phyloP scores from a whole-genome alignment of 1,140 invertebrate genomes.

The Homarus americanus region DNA sequence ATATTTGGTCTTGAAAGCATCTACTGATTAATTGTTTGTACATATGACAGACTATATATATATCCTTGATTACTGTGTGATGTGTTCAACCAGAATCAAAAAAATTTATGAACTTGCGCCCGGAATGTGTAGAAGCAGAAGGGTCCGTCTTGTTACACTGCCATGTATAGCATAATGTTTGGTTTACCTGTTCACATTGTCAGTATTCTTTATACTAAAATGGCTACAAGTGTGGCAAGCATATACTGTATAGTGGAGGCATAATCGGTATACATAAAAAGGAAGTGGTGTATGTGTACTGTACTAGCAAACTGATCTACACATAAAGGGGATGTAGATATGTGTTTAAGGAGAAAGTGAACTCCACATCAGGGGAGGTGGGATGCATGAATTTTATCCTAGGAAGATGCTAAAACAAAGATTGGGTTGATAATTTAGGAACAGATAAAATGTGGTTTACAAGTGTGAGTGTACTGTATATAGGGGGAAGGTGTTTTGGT shows the following conservation, averaged over 20 bases:
- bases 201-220: not conserved
- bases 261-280: not conserved
- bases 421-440: too few relatives aligned
- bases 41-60: not conserved
- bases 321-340: too few relatives aligned
- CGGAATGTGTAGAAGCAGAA: conserved; percentile 29
- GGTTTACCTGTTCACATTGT: conserved; percentile 19
- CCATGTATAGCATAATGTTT: conserved; percentile 46
- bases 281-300: not conserved
- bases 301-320: too few relatives aligned
- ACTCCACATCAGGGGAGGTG: too few relatives aligned
- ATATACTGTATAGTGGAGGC: not conserved
- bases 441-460: too few relatives aligned
- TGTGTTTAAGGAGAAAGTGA: not conserved
- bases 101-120: conserved; percentile 5
- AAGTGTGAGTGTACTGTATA: too few relatives aligned
- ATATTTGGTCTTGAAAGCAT: conserved; percentile 17
- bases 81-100: conserved; percentile 33
- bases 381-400: too few relatives aligned
- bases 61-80: conserved; percentile 3
- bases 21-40: not conserved
- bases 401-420: too few relatives aligned
- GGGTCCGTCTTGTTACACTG: conserved; percentile 57
- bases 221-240: not conserved
- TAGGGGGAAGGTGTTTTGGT: too few relatives aligned